Percentiles rank a stretch among this genome's conserved stretches.
These are phyloP conservation scores for Amiota communis DNA, from an alignment of 2,888 invertebrate genomes.

Conservation along the genomic window DNA sequence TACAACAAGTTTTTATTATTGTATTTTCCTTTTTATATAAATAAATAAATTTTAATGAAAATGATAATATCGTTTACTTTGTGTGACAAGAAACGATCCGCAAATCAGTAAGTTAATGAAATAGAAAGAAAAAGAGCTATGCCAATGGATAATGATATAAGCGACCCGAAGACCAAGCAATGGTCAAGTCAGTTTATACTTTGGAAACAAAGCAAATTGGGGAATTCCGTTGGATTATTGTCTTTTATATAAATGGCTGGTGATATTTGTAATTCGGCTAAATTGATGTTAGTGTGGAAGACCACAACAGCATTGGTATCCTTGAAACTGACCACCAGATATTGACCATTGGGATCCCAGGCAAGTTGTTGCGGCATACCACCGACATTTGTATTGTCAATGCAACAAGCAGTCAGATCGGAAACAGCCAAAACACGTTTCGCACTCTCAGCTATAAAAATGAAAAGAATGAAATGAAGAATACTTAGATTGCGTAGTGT, in stretches of 20 bases:
- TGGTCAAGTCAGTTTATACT: conserved; percentile 37
- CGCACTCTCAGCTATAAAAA: conserved; percentile 26
- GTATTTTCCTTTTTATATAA: too few species aligned
- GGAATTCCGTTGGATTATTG: conserved; percentile 69
- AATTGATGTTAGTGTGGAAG: conserved; percentile 81
- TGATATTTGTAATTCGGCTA: conserved; percentile 79
- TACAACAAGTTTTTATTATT: too few species aligned
- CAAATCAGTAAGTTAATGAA: too few species aligned
- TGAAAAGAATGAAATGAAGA: not conserved
- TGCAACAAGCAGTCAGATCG: conserved; percentile 77
- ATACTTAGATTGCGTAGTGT: not conserved
- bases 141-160: not conserved
- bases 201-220: conserved; percentile 86
- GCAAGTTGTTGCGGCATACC: conserved; percentile 85
- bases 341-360: conserved; percentile 87
- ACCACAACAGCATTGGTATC: conserved; percentile 84
- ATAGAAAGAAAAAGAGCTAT: too few species aligned
- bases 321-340: conserved; percentile 86
- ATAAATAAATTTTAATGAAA: too few species aligned
- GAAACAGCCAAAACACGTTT: conserved; percentile 82
- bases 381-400: conserved; percentile 78
- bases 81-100: too few species aligned
- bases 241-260: conserved; percentile 69
- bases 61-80: too few species aligned
- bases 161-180: conserved; percentile 20